phyloP scores from a whole-genome alignment of 2,797 vertebrate species.

The Urosaurus nigricauda region DNA sequence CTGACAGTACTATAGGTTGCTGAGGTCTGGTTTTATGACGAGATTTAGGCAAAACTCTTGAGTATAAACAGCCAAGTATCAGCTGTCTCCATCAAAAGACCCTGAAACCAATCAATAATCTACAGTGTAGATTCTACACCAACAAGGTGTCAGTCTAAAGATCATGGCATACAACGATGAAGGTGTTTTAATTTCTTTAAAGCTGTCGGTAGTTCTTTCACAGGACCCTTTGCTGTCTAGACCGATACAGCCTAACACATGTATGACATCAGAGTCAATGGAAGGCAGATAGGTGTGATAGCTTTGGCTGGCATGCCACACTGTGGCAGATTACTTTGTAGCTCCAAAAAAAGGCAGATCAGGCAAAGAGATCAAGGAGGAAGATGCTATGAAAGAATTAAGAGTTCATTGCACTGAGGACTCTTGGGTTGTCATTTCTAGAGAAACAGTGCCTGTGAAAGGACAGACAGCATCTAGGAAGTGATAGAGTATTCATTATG shows the following conservation, averaged over 20 bases:
- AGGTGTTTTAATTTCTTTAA: not conserved
- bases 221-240: not conserved
- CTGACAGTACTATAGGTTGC: not conserved
- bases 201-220: not conserved
- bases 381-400: not conserved
- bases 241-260: not conserved
- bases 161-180: not conserved
- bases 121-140: no score
- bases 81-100: not conserved
- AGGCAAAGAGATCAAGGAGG: not conserved
- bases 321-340: not conserved
- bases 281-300: not conserved
- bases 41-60: not conserved
- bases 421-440: not conserved
- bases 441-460: not conserved
- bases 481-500: not conserved
- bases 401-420: not conserved
- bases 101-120: constrained; percentile 17
- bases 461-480: not conserved
- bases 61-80: not conserved
- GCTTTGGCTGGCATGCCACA: not conserved
- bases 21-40: constrained; percentile 8
- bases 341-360: not conserved
- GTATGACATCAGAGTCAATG: not conserved
- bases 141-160: not conserved